A percentile compares a stretch with the other conserved stretches of the same genome.
Conservation (phyloP, 2,797 vertebrate species). For the Valencia hispanica region DNA sequence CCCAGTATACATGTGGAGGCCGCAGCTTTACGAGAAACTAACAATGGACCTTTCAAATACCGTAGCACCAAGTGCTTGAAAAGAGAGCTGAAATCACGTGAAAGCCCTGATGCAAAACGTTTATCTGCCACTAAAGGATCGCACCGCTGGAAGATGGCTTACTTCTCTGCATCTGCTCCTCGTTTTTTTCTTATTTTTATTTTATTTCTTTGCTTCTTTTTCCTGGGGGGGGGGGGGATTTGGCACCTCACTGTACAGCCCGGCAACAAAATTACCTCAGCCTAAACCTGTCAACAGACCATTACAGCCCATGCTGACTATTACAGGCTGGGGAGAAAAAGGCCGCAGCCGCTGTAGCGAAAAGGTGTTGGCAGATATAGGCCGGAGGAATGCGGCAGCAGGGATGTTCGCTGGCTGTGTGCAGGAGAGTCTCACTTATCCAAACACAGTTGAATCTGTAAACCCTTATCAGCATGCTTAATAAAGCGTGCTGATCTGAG, state of each 20-base stretch:
- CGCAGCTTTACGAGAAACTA: constrained; percentile 26
- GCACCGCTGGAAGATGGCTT: constrained; percentile 49
- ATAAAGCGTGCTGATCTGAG: constrained; percentile 68
- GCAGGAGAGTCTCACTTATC: constrained; percentile 57
- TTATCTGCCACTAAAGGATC: constrained; percentile 50
- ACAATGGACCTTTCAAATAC: constrained; percentile 32
- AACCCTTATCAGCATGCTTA: constrained; percentile 76
- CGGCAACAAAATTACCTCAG: constrained; percentile 82
- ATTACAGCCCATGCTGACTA: constrained; percentile 81
- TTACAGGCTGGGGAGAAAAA: constrained; percentile 72
- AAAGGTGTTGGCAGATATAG: constrained; percentile 86
- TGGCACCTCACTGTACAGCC: constrained; percentile 76
- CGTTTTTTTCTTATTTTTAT: constrained; percentile 19
- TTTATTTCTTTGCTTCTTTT: constrained; percentile 6
- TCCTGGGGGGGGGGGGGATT: constrained; percentile 74
- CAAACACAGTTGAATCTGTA: constrained; percentile 64
- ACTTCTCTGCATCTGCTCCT: constrained; percentile 56
- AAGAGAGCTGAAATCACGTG: constrained; percentile 23
- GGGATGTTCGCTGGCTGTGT: constrained; percentile 73
- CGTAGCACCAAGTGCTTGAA: constrained; percentile 30
- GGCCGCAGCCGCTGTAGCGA: constrained; percentile 78
- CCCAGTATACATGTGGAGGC: constrained; percentile 19
- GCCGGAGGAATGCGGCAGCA: constrained; percentile 77
- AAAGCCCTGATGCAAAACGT: constrained; percentile 43
- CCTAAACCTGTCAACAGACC: constrained; percentile 85